Base-by-base conservation (phyloP, 2,797 vertebrate species). In the Danio albolineatus region DNA sequence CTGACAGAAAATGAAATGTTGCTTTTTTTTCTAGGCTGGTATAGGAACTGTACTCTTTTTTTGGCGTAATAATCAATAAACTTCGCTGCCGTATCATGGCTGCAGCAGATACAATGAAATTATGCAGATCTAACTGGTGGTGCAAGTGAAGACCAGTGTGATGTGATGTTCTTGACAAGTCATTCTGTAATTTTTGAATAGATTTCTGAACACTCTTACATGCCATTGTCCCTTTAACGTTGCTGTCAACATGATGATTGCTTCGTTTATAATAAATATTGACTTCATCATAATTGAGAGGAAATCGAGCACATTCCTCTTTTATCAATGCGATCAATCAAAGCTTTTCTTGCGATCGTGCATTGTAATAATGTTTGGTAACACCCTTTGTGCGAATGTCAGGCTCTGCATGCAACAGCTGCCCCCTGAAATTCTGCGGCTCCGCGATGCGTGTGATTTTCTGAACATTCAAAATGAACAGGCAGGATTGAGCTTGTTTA, bases 401-500 rank as follows among this genome's bases (percentile, higher is more conserved):
- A 71, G 61, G 38, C 28, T 73, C 28, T 48, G 44, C 73, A 76
- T 49, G 65, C 65, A 60, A 51, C 39, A 43, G 61, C 72, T 80
- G 70, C 62, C 57, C 54, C 14, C 59, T 62, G 21, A 73, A 72
- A 56, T 19, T 38, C 60, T 64, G 67, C 36, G 38, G 48, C 51
- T 72, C 38, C 71, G 56, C 44, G 57, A 72, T 62, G 48, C 44
- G 19, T 79, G 49, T 64, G 57, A 72, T 73, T 79, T 62, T 79
- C 48, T 44, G 48, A 79, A 38, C 14, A 64, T 62, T 62, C 19
- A 10, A 64, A 79, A 72, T 72, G 19, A 61, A 73, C 48, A 79
- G 59, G 39, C 77, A 79, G 59, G 77, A 79, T 79, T 62, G 77
- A 79, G 77, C 69, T 62, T 79, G 77, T 64, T 79, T 54, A 46